phyloP scores from a whole-genome alignment of 2,113 vertebrate species.

The Nymphicus hollandicus region DNA sequence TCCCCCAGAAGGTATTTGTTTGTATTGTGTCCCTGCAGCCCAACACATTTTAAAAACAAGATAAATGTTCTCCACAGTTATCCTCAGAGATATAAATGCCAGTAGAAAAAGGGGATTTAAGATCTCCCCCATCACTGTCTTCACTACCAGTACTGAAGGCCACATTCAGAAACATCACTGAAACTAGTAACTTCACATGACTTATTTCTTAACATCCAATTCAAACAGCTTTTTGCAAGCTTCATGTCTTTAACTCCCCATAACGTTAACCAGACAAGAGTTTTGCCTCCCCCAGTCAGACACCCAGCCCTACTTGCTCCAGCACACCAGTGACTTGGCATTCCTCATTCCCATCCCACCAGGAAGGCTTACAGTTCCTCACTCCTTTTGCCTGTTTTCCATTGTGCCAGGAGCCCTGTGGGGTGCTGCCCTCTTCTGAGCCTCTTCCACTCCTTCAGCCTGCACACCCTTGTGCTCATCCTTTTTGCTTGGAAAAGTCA shows the following conservation, averaged over 20 bases:
- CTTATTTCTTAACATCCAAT: background rate
- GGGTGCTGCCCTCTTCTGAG: background rate
- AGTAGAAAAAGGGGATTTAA: background rate
- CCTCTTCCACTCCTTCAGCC: background rate
- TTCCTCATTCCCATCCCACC: background rate
- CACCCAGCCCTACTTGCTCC: background rate
- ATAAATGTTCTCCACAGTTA: background rate
- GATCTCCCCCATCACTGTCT: background rate
- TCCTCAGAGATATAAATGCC: background rate
- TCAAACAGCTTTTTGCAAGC: background rate
- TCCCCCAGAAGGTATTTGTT: background rate
- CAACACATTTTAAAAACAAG: background rate
- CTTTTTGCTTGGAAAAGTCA: background rate
- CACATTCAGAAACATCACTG: background rate
- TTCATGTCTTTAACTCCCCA: background rate
- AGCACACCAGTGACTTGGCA: background rate
- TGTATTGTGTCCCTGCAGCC: background rate
- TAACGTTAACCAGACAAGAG: background rate
- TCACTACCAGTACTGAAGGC: background rate
- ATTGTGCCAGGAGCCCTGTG: background rate
- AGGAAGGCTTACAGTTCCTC: background rate
- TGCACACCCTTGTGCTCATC: background rate
- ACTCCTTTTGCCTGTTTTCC: background rate
- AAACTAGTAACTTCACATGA: background rate
- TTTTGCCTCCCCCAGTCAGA: background rate